Evolutionary conservation across 2,797 vertebrate genomes (phyloP), one percentile per base, ranked within the genome.

Genomic region (Macroramphosus scolopax): DNA sequence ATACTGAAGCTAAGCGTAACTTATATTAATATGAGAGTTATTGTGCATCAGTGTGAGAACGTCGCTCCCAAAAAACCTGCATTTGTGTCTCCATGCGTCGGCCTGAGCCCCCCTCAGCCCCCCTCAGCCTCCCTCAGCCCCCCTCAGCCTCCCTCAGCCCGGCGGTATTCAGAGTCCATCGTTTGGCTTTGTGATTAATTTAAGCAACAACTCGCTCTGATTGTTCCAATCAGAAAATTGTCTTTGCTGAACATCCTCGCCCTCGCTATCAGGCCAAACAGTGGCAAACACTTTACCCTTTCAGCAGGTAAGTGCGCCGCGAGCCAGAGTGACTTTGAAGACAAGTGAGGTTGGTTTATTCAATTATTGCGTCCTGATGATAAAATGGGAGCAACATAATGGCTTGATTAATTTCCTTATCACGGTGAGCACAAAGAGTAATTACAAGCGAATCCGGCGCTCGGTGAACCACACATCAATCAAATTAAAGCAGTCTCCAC

Each of bases 381-480:
- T 84, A 78, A 85, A 89, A 83, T 58, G 62, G 68, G 77, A 77
- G 75, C 70, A 77, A 82, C 63, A 78, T 89, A 91, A 92, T 88
- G 87, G 81, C 80, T 89, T 93, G 91, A 93, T 94, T 93, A 88
- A 93, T 92, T 91, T 90, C 84, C 90, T 91, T 90, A 92, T 93
- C 89, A 68, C 61, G 66, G 61, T 61, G 81, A 88, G 88, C 90
- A 88, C 89, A 89, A 84, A 89, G 90, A 91, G 89, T 92, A 92
- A 93, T 93, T 93, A 92, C 85, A 87, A 88, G 83, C 87, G 73
- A 90, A 89, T 81, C 85, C 89, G 86, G 57, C 63, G 81, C 87
- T 88, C 82, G 76, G 75, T 54, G 74, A 90, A 87, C 76, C 63
- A 51, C 69, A 81, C 87, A 91, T 92, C 90, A 89, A 90, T 93